Conservation (phyloP, 1,140 invertebrate genomes). For the Rhynchophorus ferrugineus region DNA sequence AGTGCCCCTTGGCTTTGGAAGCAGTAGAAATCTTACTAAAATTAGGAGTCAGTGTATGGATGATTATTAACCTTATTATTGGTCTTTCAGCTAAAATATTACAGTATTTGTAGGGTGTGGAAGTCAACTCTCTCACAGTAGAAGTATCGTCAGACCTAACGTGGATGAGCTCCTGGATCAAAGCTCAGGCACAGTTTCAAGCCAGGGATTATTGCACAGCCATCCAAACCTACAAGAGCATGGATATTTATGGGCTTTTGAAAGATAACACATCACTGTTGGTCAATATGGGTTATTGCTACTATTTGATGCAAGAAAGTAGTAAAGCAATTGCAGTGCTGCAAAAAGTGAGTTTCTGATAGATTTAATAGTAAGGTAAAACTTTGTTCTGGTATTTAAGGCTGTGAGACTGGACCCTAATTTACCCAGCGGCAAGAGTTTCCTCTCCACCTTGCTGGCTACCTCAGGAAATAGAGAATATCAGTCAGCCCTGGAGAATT, state of each 20-base stretch:
- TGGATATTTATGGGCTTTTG: constrained; percentile 55
- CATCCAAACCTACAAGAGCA: constrained; percentile 51
- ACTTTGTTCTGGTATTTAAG: constrained; percentile 20
- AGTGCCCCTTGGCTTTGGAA: constrained; percentile 59
- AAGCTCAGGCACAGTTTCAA: constrained; percentile 58
- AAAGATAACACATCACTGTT: constrained; percentile 59
- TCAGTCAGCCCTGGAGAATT: constrained; percentile 33
- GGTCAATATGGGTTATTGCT: constrained; percentile 57
- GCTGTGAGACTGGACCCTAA: constrained; percentile 32
- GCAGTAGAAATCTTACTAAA: constrained; percentile 61
- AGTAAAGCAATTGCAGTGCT: constrained; percentile 39
- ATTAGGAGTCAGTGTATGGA: constrained; percentile 54
- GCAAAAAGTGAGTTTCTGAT: constrained; percentile 34
- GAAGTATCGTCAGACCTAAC: constrained; percentile 45
- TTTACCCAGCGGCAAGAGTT: constrained; percentile 33
- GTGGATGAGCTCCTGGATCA: constrained; percentile 63
- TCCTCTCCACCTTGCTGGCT: constrained; percentile 31
- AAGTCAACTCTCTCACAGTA: constrained; percentile 61
- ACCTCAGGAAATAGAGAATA: constrained; percentile 31
- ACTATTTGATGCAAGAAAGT: constrained; percentile 52
- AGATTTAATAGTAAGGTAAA: constrained; percentile 2
- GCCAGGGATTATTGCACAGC: constrained; percentile 56
- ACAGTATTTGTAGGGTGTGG: constrained; percentile 44
- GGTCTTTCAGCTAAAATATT: neutral
- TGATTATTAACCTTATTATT: neutral